These are phyloP conservation scores for Ispidina picta DNA, from an alignment of 2,797 vertebrate species.

Conservation along the genomic window DNA sequence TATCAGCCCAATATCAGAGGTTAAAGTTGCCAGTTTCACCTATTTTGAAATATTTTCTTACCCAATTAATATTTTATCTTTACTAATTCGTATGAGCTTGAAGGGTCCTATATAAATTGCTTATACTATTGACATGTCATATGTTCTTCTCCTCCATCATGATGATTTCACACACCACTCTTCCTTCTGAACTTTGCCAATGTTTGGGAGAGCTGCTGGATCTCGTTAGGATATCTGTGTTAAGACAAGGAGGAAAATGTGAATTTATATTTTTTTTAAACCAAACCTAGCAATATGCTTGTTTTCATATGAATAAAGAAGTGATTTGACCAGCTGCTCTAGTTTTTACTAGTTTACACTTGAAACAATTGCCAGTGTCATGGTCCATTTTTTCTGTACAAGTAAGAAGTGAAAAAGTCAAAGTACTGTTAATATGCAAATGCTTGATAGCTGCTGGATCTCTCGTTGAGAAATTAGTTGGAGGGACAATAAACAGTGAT, in stretches of 20 bases:
- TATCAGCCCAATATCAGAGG: background rate
- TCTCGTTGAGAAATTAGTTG: background rate
- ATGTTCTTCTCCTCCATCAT: background rate
- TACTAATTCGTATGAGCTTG: background rate
- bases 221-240: background rate
- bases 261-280: background rate
- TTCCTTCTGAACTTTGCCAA: background rate
- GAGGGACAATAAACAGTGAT: background rate
- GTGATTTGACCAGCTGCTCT: background rate
- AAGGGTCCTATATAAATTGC: background rate
- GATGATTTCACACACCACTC: background rate
- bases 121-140: background rate
- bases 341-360: background rate
- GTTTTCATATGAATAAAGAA: background rate
- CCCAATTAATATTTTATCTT: background rate
- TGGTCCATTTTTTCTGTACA: background rate
- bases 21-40: background rate
- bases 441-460: background rate
- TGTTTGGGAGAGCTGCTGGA: background rate
- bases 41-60: background rate
- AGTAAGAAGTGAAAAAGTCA: background rate
- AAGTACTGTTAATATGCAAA: background rate
- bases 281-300: background rate
- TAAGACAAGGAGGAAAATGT: background rate
- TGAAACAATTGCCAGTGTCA: background rate